Evolutionary conservation across 30 jellyfish, hydroid and myxozoan species (phyloP), one percentile per base, ranked within the genome.

Genomic region (Pelagia noctiluca): DNA sequence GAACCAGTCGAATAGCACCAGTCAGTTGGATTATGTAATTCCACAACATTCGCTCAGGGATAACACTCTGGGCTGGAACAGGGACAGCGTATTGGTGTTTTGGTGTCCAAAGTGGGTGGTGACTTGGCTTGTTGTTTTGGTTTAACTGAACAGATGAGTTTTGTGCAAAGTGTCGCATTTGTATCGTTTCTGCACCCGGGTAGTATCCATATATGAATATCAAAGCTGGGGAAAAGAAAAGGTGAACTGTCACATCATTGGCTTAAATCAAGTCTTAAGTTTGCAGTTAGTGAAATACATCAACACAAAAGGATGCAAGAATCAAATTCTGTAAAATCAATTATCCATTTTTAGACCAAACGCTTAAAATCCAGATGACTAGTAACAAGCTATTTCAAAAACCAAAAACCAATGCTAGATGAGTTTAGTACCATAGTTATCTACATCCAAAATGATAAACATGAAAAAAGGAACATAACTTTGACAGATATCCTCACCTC

Each of bases 181-280:
- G 82, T 46, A 92, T 24, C 52, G 98, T 86, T 67, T 92, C 96
- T 0, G 98, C 96, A 24, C 98, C 98, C 63, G 98, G 98, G 79
- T 84, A 86, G 75, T 71, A 85, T 1, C 52, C 75, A 64, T 92
- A 92, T 11, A 92, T 84, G 65, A 92, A 92, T 30, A 92, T 70
- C 60, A 92, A 68, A 74, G 98, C 98, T 92, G 89, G 29, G n/a
- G n/a, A n/a, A n/a, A n/a, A n/a, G n/a, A n/a, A n/a, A n/a, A n/a
- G n/a, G n/a, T n/a, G n/a, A n/a, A n/a, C n/a, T n/a, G n/a, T n/a
- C n/a, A n/a, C n/a, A n/a, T n/a, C n/a, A n/a, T n/a, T n/a, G n/a
- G n/a, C n/a, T n/a, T n/a, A n/a, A n/a, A n/a, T n/a, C n/a, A n/a
- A n/a, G n/a, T n/a, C n/a, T n/a, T n/a, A n/a, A n/a, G n/a, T n/a